A percentile compares a stretch with the other conserved stretches of the same genome.
These are phyloP conservation scores for Metopia argyrocephala DNA, from an alignment of 2,888 invertebrate genomes.

Conservation along the genomic window DNA sequence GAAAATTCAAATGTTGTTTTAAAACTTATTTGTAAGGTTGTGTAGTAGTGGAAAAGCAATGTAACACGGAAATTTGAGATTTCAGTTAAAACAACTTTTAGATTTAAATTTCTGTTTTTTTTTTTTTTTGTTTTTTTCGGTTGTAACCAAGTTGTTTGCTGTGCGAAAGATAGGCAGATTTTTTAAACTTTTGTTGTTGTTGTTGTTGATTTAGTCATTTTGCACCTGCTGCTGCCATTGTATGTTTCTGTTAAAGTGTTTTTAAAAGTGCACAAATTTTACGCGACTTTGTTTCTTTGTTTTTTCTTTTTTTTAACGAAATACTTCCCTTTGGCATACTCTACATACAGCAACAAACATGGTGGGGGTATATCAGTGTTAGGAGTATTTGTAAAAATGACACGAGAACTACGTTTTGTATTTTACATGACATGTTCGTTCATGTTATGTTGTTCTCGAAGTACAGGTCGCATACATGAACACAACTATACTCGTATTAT, in stretches of 20 bases:
- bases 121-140: no score
- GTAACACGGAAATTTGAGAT: neutral
- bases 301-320: neutral
- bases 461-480: no score
- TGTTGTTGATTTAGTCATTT: neutral
- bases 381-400: no score
- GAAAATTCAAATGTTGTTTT: neutral
- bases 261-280: neutral
- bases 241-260: neutral
- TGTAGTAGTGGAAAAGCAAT: neutral
- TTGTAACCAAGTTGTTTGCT: neutral
- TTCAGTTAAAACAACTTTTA: neutral
- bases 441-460: no score
- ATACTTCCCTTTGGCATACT: neutral
- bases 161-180: constrained; percentile 5
- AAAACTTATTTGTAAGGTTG: neutral
- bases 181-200: neutral
- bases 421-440: no score
- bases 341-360: no score
- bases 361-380: no score
- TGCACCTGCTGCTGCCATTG: neutral
- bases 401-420: no score
- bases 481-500: no score
- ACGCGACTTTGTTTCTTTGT: neutral
- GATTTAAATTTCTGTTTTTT: no score